Evolutionary conservation across 2,113 vertebrate species (phyloP).

Genomic region (Pelusios castaneus): DNA sequence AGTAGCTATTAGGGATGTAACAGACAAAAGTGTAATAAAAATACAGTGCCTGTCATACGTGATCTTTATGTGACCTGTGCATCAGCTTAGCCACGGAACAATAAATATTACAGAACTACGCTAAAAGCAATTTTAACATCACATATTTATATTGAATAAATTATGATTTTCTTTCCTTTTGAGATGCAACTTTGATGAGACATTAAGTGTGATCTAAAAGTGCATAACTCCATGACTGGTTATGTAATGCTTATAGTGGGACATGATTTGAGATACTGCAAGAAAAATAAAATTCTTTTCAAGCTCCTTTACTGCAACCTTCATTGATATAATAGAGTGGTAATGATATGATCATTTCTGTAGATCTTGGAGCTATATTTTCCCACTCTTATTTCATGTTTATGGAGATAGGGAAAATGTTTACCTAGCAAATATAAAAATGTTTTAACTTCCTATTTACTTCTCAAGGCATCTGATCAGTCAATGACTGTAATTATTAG

Average conservation of each 20-base stretch:
- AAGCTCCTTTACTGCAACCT: background rate
- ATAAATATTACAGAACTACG: slow-evolving; percentile 72
- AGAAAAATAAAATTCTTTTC: slow-evolving; percentile 22
- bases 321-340: background rate
- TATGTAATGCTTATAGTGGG: slow-evolving; percentile 68
- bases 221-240: slow-evolving; percentile 64
- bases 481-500: background rate
- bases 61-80: slow-evolving; percentile 66
- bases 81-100: slow-evolving; percentile 62
- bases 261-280: slow-evolving; percentile 38
- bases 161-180: slow-evolving; percentile 69
- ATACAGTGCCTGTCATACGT: slow-evolving; percentile 66
- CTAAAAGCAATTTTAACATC: slow-evolving; percentile 70
- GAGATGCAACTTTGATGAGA: slow-evolving; percentile 75
- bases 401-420: background rate
- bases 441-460: background rate
- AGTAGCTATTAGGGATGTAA: slow-evolving; percentile 63
- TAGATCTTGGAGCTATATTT: fast-evolving
- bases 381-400: background rate
- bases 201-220: slow-evolving; percentile 68
- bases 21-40: slow-evolving; percentile 67
- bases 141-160: slow-evolving; percentile 73
- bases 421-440: background rate
- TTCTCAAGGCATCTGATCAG: background rate
- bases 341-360: background rate